phyloP scores from a whole-genome alignment of 2,113 vertebrate genomes.

The Halichoeres trimaculatus region DNA sequence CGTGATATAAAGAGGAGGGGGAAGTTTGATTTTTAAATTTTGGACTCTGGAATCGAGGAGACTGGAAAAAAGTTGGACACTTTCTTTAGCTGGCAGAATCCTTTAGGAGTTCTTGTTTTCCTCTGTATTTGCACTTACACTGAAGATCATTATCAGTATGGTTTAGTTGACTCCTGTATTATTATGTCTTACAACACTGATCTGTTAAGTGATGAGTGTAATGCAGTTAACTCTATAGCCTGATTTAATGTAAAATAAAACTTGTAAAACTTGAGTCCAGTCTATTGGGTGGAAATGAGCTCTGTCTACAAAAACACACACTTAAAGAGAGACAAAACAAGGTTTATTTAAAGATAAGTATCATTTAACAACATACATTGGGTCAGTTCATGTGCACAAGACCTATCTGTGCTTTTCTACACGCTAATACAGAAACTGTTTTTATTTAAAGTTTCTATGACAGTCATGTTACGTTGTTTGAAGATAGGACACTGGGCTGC shows the following conservation, averaged over 20 bases:
- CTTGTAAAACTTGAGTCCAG: conserved; percentile 15
- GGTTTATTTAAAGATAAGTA: too few species aligned
- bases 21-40: conserved; percentile 6
- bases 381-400: too few species aligned
- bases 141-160: conserved; percentile 51
- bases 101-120: conserved; percentile 49
- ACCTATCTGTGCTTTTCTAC: too few species aligned
- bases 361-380: too few species aligned
- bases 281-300: too few species aligned
- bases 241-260: conserved; percentile 81
- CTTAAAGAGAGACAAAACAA: too few species aligned
- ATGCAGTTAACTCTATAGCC: conserved; percentile 75
- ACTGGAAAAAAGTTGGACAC: conserved; percentile 18
- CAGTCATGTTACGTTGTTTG: too few species aligned
- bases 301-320: too few species aligned
- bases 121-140: conserved; percentile 67
- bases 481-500: too few species aligned
- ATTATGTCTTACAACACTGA: conserved; percentile 68
- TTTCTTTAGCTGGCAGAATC: conserved; percentile 34
- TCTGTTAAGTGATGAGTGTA: conserved; percentile 68
- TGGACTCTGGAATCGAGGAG: conserved; percentile 14
- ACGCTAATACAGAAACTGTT: too few species aligned
- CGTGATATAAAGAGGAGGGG: background rate
- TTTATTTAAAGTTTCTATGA: too few species aligned
- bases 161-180: conserved; percentile 67